Conservation (phyloP, 1,140 invertebrate genomes). For the Pseudachorutes palmiensis region DNA sequence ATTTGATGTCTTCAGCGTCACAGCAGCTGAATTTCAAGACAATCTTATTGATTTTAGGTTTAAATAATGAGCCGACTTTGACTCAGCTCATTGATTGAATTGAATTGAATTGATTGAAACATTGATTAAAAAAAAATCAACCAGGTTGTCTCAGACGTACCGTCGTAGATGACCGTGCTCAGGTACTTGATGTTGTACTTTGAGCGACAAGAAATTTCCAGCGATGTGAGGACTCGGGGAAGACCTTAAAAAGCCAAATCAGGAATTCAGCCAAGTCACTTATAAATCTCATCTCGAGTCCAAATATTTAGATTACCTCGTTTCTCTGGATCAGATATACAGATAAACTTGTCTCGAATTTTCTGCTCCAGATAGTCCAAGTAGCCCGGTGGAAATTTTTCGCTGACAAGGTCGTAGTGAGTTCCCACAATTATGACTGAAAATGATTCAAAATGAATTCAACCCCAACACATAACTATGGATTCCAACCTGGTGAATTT, state of each 20-base stretch:
- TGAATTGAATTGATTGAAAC: no score
- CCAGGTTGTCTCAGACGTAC: no score
- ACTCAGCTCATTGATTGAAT: no score
- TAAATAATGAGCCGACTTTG: no score
- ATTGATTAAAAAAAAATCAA: no score
- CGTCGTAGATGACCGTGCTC: constrained; percentile 87
- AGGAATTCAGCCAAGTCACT: neutral
- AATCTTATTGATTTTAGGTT: no score
- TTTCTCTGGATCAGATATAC: constrained; percentile 90
- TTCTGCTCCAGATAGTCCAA: constrained; percentile 79
- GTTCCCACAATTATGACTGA: constrained; percentile 84
- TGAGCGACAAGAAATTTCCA: constrained; percentile 73
- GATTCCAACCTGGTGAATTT: constrained; percentile 59
- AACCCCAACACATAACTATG: neutral
- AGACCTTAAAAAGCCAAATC: no score
- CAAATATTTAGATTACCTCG: no score
- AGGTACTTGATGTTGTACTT: constrained; percentile 83
- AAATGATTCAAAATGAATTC: neutral
- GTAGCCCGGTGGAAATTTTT: constrained; percentile 57
- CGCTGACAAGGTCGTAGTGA: constrained; percentile 79
- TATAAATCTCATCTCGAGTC: neutral
- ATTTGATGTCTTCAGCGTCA: constrained; percentile 76
- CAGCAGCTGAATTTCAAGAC: no score
- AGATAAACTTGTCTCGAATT: constrained; percentile 79
- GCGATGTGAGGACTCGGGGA: constrained; percentile 83